Evolutionary conservation across 2,888 invertebrate species (phyloP), one percentile per base, ranked within the genome.

Genomic region (Emesis castigata): DNA sequence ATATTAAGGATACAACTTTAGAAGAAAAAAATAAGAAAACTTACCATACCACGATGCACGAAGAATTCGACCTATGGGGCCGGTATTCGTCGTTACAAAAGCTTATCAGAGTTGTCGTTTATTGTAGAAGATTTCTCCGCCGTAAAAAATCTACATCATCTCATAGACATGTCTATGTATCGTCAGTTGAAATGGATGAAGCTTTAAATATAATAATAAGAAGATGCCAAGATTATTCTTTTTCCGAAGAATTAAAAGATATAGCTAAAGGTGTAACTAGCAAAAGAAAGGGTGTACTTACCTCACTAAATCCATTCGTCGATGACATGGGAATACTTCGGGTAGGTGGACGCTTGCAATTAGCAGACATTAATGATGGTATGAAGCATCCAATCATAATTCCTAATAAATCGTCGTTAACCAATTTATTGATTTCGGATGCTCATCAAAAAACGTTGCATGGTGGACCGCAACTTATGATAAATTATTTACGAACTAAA

Each of bases 361-460:
- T 77, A 18, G 72, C 75, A 20, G 4, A 65, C 16, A n/a, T 73
- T n/a, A n/a, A 8, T 9, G 65, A 65, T 8, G 31, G 18, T 20
- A 39, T 22, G 7, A 77, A 75, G n/a, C 75, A 75, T 66, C 80
- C 73, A 18, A 73, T 81, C 22, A 69, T 81, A 14, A 20, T 77
- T 20, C 65, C 77, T 14, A 29, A 22, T 44, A 56, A 70, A 16
- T 56, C 34, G 4, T 71, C 66, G 29, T 75, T 77, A 34, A 48
- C 77, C 7, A 66, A 62, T 2, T 71, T 87, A 2, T 72, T 87
- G 2, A 61, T 87, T 2, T 29, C 68, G 0, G 87, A 88, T 58
- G 86, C 86, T 2, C 87, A 86, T 29, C 18, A 53, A 0, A 78
- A 69, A 20, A 86, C 86, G 0, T 18, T 88, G 16, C 87, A 88